Base-by-base conservation (phyloP, 92 coral and sea anemone species). In the Zoanthus sansibaricus region DNA sequence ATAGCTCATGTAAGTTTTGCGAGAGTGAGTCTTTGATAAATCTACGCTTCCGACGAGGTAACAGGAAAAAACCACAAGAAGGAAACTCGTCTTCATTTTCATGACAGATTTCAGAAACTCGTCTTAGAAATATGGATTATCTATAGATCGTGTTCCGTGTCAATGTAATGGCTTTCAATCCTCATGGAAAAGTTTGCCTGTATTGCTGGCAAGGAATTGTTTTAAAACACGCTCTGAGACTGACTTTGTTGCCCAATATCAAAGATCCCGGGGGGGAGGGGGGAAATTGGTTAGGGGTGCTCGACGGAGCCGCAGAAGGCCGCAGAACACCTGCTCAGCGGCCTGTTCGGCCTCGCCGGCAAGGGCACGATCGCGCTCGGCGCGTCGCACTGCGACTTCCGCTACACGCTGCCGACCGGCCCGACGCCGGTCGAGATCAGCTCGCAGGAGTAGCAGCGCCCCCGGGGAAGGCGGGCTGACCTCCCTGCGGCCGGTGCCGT, bases 1-100 rank as follows among this genome's bases (percentile, higher is more conserved):
- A 49, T 92, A 68, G 42, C 42, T 79, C 78, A 71, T 71, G 69
- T 71, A 71, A 13, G 33, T 44, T 18, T 58, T 83, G 70, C 68
- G 54, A 44, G 62, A 9, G n/a, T 80, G 75, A 20, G 2, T 62
- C 30, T 62, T n/a, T 9, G 85, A 66, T 18, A 58, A 70, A 13
- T 66, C 85, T 9, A 11, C 62, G 10, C 62, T 67, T 30, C 85
- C 21, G 55, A 71, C 78, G 51, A 45, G 58, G 55, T 71, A 71
- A 48, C 16, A 83, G 13, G 72, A 52, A 47, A 83, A 32, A 1
- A 66, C 21, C 12, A 80, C 46, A 2, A 0, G 25, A 78, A 80
- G 25, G 47, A 32, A 64, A 21, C 42, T 49, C 73, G 25, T 13
- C 46, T 49, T 80, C 64, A 58, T 9, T 72, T 42, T 80, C 74